These are phyloP conservation scores for Caprella mutica DNA, from an alignment of 2,888 invertebrate genomes.

Conservation along the genomic window DNA sequence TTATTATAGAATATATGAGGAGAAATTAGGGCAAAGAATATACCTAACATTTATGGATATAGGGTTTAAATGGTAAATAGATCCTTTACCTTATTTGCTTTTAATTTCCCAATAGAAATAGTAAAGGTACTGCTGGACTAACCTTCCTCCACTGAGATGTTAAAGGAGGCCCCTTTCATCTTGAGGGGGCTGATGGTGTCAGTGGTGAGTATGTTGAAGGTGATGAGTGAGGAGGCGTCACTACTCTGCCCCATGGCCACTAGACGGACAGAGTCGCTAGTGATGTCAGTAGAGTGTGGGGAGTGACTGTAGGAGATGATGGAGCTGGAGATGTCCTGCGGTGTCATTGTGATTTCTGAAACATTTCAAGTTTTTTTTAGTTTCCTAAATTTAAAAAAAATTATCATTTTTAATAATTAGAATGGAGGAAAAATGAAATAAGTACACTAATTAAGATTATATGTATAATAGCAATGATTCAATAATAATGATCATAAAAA, in stretches of 20 bases:
- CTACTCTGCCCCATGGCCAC: conserved; percentile 23
- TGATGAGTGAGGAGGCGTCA: conserved; percentile 22
- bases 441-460: too few species aligned
- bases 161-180: conserved; percentile 22
- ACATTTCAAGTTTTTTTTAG: neutral
- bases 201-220: conserved; percentile 16
- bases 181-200: conserved; percentile 16
- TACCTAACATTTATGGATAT: neutral
- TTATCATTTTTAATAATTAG: too few species aligned
- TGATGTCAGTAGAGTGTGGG: conserved; percentile 19
- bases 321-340: conserved; percentile 8
- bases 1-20: neutral
- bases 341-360: conserved; percentile 2
- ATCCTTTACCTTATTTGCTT: too few species aligned
- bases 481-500: too few species aligned
- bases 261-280: conserved; percentile 19
- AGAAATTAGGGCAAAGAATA: neutral
- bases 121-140: too few species aligned
- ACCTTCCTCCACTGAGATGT: conserved; percentile 23
- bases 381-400: too few species aligned
- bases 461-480: too few species aligned
- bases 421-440: too few species aligned
- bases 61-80: too few species aligned
- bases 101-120: neutral
- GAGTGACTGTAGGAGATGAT: conserved; percentile 20